Evolutionary conservation across 2,888 invertebrate genomes (phyloP), one percentile per base, ranked within the genome.

Genomic region (Pristionchus exspectatus): DNA sequence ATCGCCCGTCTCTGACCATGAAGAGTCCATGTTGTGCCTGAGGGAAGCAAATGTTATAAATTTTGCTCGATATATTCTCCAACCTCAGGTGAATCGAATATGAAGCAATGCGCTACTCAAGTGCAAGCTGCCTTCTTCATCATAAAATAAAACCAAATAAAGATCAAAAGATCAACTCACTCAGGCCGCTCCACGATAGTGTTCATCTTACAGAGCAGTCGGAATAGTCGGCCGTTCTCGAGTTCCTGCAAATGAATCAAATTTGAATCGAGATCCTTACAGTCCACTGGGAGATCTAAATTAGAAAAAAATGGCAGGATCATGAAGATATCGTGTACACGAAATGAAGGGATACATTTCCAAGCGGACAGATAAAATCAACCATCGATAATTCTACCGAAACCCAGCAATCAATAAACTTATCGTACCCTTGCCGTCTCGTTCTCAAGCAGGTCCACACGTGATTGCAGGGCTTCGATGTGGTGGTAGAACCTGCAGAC

Each of bases 1-100:
- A 96, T 99, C 98, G 33, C 98, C 99, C 38, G 98, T 99, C 96
- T 99, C 99, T 63, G 98, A 97, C 99, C 99, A 99, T 24, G 97
- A 97, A 21, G 97, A 97, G 95, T 99, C 98, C 96, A 98, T 96
- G 95, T 98, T 97, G 95, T 98, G 96, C 95, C 98, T 98, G 95
- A 59, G 93, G 92, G 89, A 56, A 69, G 27, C 89, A 21, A 24
- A n/a, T 21, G 69, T 24, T 59, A 14, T 30, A 85, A 92, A 3
- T 50, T 84, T 50, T 50, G 21, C n/a, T 44, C 5, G n/a, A 83
- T n/a, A 16, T 10, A 83, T n/a, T 18, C 83, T 38, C 18, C 33
- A 72, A 27, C 18, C 72, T 24, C 4, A 9, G 12, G 44, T 7
- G 9, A 50, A 50, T 50, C 12, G 9, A 50, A 10, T 50, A 50